These are phyloP conservation scores for Solenopsis fugax DNA, from an alignment of 1,140 invertebrate genomes.

Conservation along the genomic window DNA sequence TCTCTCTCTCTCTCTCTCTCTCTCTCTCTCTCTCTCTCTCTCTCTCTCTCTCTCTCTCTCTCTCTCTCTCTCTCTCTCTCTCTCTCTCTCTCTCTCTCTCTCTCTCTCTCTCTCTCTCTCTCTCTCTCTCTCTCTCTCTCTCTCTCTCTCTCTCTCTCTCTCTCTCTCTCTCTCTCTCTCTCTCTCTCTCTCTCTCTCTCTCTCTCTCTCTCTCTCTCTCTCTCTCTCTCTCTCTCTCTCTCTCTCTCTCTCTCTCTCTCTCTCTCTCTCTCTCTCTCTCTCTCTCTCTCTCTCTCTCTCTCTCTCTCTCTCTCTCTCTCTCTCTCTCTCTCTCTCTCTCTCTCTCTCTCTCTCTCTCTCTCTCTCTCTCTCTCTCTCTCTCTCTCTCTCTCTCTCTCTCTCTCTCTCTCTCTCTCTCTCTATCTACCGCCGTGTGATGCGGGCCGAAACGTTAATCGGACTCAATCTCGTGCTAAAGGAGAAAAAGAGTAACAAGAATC, in stretches of 20 bases:
- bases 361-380: constrained; percentile 49
- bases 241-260: neutral
- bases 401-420: constrained; percentile 11
- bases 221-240: constrained; percentile 51
- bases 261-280: constrained; percentile 47
- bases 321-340: constrained; percentile 45
- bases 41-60: constrained; percentile 47
- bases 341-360: constrained; percentile 41
- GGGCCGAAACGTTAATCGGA: constrained; percentile 26
- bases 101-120: constrained; percentile 24
- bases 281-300: constrained; percentile 11
- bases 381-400: constrained; percentile 46
- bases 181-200: constrained; percentile 43
- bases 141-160: constrained; percentile 32
- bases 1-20: constrained; percentile 51
- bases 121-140: constrained; percentile 35
- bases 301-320: constrained; percentile 39
- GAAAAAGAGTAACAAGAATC: constrained; percentile 70
- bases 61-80: constrained; percentile 11
- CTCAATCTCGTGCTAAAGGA: constrained; percentile 10
- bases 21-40: neutral
- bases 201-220: neutral
- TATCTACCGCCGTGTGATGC: neutral
- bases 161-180: constrained; percentile 17
- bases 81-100: constrained; percentile 39